Base-by-base conservation (phyloP, 2,797 vertebrate genomes). In the Tachyglossus aculeatus region DNA sequence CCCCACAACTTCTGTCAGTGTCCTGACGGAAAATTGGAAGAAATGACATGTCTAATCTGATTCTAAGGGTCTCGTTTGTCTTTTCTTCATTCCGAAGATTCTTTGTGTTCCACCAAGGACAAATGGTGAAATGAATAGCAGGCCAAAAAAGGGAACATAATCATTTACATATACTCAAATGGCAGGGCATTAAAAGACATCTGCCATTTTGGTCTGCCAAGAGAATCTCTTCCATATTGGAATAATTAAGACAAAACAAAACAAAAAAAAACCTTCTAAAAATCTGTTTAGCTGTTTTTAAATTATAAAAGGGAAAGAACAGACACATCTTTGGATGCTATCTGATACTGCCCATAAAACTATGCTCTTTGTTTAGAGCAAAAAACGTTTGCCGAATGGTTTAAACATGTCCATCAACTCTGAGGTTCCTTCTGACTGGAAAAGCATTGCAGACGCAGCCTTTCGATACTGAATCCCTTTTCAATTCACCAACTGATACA, bases 191-290 rank as follows among this genome's bases (percentile, higher is more conserved):
- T 83, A 78, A 83, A 68, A 68, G 59, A 71, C 83, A 85, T 77
- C 74, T 85, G 80, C 77, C 80, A 85, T 83, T 80, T 74, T 74
- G 78, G 77, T 77, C 72, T 58, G 69, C 83, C 83, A 83, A 29
- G 32, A 69, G 16, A 74, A 38, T 43, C 54, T 61, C 39, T 71
- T 71, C 71, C 67, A 71, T 54, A 74, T 59, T 80, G 59, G 71
- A 81, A 63, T 72, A 85, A 74, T 83, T 81, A 81, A 74, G 19
- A 34, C 14, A 24, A 19, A n/a, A n/a, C n/a, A n/a, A n/a, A 50
- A 22, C 33, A 3, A 2, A 45, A 33, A 39, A 51, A 77, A 71
- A 21, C 12, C 59, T 64, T 53, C n/a, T 65, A 31, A 39, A 56
- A 82, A 83, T 48, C 58, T 71, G 65, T 66, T 64, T 74, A 56